Base-by-base conservation (phyloP, 2,113 vertebrate species). In the Argyrosomus japonicus region DNA sequence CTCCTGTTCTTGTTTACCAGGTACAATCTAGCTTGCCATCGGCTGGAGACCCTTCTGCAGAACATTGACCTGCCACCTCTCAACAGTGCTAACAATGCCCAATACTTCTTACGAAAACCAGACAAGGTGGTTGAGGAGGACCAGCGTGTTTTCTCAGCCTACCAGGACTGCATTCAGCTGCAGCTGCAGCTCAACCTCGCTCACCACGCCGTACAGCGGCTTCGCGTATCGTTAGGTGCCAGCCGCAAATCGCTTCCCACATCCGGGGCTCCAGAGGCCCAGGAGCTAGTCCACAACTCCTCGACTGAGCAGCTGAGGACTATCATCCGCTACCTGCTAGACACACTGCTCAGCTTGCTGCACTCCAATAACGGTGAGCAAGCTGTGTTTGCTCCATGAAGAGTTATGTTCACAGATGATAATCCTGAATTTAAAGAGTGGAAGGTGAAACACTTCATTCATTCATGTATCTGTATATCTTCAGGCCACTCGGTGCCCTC, bases 111-210 rank as follows among this genome's bases (percentile, higher is more conserved):
- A 86, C 93, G 98, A 40, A 99, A 99, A 87, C 98, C 98, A 1
- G 98, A 99, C 94, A 99, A 99, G 83, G 98, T 98, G 25, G 97
- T 99, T 19, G 98, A 99, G 83, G 98, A 99, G 94, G 98, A 99
- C 81, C 97, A 97, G 82, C 96, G 97, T 15, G 98, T 99, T 2
- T 99, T 99, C 95, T 99, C 98, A 27, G 98, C 98, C 71, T 99
- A 99, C 89, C 98, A 99, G 88, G 98, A 99, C 91, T 99, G 98
- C 91, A 97, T 98, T 91, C 98, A 99, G 92, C 95, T 99, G 48
- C 98, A 99, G 83, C 96, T 99, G 85, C 98, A 99, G 56, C 95
- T 99, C 32, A 99, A 99, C 93, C 94, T 99, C 93, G 97, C 98
- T 77, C 97, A 99, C 91, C 97, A 99, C 75, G 97, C 98, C 1